phyloP scores from a whole-genome alignment of 1,140 invertebrate species.

The Euwallacea similis region DNA sequence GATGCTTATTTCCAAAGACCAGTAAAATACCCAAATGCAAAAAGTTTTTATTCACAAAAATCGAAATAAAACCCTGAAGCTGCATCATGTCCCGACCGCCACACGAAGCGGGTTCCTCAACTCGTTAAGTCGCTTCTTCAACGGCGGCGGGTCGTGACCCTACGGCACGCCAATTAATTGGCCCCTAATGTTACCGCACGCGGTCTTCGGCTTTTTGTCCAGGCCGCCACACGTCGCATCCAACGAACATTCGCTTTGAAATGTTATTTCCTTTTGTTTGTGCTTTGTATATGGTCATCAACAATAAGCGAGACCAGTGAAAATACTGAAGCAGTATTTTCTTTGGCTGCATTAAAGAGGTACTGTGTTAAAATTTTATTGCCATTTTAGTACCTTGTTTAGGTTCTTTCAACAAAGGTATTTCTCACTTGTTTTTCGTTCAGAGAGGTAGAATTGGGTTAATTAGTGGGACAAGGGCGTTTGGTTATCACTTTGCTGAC shows the following conservation, averaged over 20 bases:
- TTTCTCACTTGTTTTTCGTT: no score
- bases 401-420: no score
- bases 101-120: slow-evolving; percentile 14
- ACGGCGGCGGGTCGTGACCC: slow-evolving; percentile 35
- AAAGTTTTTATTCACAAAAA: background rate
- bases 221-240: slow-evolving; percentile 27
- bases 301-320: no score
- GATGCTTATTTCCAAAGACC: no score
- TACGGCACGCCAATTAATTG: slow-evolving; percentile 37
- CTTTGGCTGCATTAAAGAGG: no score
- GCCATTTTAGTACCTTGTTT: no score
- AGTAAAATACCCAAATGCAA: background rate
- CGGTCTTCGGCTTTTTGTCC: slow-evolving; percentile 22
- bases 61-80: background rate
- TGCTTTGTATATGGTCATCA: no score
- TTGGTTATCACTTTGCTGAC: no score
- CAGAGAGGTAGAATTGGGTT: no score
- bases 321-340: no score
- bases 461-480: no score
- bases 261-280: background rate
- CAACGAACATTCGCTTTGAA: background rate
- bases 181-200: slow-evolving; percentile 35
- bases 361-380: no score
- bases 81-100: background rate
- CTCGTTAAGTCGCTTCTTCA: slow-evolving; percentile 32